phyloP scores from a whole-genome alignment of 2,113 vertebrate genomes.

The Balaenoptera acutorostrata region DNA sequence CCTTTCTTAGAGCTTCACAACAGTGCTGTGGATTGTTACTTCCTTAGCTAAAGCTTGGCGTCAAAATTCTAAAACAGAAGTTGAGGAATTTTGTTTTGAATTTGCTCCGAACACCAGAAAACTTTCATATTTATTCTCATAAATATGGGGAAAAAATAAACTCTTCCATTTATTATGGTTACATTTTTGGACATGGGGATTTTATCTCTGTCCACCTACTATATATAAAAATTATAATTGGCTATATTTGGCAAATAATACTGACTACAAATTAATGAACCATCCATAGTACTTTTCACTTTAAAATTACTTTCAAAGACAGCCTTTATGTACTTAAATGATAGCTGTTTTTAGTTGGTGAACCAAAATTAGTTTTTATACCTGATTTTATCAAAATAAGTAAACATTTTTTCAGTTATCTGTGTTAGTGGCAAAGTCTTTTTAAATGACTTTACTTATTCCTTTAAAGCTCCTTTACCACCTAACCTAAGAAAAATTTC shows the following conservation, averaged over 20 bases:
- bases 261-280: not conserved
- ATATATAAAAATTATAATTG: not conserved
- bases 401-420: not conserved
- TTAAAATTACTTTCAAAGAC: not conserved
- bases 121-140: conserved; percentile 41
- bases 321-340: not conserved
- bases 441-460: not conserved
- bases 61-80: conserved; percentile 45
- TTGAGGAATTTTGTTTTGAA: conserved; percentile 18
- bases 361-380: conserved; percentile 23
- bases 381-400: conserved; percentile 12
- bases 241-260: not conserved
- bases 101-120: conserved; percentile 23
- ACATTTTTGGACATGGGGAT: not conserved
- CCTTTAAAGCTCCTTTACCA: not conserved
- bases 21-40: conserved; percentile 64
- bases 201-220: conserved; percentile 4
- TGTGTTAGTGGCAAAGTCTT: not conserved
- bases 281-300: not conserved
- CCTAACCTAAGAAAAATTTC: not conserved
- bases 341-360: conserved; percentile 16
- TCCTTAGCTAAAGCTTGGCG: conserved; percentile 71
- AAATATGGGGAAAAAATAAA: not conserved
- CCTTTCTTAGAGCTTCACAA: conserved; percentile 71
- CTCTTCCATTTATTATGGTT: not conserved